Evolutionary conservation across 1,140 invertebrate genomes (phyloP), one percentile per base, ranked within the genome.

Genomic region (Pteromalus puparum): DNA sequence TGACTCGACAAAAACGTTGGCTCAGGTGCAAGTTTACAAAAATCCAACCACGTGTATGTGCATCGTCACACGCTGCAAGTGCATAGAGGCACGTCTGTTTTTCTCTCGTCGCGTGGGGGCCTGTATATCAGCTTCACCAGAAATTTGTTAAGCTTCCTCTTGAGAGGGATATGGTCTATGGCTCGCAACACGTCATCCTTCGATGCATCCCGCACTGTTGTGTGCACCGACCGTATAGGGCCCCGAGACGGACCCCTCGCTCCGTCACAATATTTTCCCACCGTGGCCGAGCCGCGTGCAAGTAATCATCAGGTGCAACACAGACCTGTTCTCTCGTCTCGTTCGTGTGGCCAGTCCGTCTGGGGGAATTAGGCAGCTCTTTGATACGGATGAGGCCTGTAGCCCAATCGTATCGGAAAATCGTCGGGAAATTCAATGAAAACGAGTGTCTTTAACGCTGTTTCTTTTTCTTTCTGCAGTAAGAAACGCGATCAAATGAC

Each of bases 291-390:
- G 28, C 28, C 68, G 68, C 30, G 26, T 70, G 68, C 68, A 87
- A 82, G 89, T 87, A 87, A 90, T 82, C 87, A 87, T 90, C 90
- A 91, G 89, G 81, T 83, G 81, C 46, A 65, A 82, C 87, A 82
- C 87, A 87, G 75, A 77, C 87, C 89, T 88, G 90, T 90, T n/a
- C 88, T 87, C 87, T 88, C 88, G 85, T 86, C 87, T 88, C 88
- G 85, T 86, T 84, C 82, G 82, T 84, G 67, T 53, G 67, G 30
- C 26, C 13, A 12, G 13, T 46, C 30, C 26, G 7, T 6, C 28
- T 53, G 0, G 28, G 21, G 34, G 81, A 61, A 82, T 82, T 82
- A 65, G 38, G 48, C 68, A 74, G n/a, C 72, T 24, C 68, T 61
- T 61, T 61, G 65, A 76, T 68, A 18, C 21, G 1, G 2, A 18